These are phyloP conservation scores for Cottoperca gobio DNA, from an alignment of 2,797 vertebrate species.

Conservation along the genomic window DNA sequence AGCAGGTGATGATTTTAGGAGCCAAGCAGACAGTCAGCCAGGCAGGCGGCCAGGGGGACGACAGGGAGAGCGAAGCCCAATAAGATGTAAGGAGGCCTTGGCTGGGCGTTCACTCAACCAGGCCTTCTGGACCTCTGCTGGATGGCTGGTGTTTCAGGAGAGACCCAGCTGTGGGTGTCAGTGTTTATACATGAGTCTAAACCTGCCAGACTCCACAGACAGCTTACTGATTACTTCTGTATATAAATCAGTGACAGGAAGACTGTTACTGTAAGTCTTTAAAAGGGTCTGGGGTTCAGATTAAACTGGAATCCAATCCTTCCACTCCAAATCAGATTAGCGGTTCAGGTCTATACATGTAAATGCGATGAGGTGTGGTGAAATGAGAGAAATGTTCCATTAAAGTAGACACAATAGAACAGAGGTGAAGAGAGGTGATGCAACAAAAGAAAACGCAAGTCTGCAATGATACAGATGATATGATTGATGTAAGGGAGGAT, in stretches of 20 bases:
- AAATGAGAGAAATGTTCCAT: slow-evolving; percentile 6
- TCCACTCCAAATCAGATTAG: slow-evolving; percentile 19
- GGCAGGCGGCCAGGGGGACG: slow-evolving; percentile 47
- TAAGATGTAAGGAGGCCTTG: slow-evolving; percentile 50
- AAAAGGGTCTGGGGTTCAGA: background rate
- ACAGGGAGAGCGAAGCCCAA: slow-evolving; percentile 34
- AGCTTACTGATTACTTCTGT: slow-evolving; percentile 27
- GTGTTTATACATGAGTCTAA: slow-evolving; percentile 48
- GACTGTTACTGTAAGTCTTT: slow-evolving; percentile 2
- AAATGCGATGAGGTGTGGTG: background rate
- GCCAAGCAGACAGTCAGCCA: slow-evolving; percentile 64
- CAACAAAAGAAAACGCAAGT: background rate
- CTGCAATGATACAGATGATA: background rate
- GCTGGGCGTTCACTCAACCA: slow-evolving; percentile 43
- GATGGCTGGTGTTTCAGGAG: slow-evolving; percentile 30
- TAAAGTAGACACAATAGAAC: background rate
- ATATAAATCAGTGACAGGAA: slow-evolving; percentile 43
- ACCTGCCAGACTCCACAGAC: slow-evolving; percentile 40
- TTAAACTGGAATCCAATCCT: slow-evolving; percentile 13
- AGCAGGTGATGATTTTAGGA: slow-evolving; percentile 76
- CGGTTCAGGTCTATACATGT: background rate
- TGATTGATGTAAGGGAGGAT: background rate
- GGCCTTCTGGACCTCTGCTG: slow-evolving; percentile 46
- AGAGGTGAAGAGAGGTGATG: background rate
- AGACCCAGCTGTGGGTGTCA: slow-evolving; percentile 53